These are phyloP conservation scores for Rhagophthalmus giganteus DNA, from an alignment of 2,888 invertebrate species.

Conservation along the genomic window DNA sequence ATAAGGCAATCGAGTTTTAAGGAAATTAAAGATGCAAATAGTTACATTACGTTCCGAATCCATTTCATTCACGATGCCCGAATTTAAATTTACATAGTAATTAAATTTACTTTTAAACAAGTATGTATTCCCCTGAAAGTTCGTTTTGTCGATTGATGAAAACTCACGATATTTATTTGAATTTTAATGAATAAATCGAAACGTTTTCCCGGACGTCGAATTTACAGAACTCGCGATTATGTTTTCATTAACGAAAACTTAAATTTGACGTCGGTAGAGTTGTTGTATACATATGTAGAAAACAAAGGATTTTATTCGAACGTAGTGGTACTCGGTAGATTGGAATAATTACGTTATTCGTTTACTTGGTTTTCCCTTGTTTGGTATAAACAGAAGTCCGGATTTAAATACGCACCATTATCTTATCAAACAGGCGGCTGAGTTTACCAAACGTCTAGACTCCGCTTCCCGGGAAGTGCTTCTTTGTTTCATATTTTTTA, in stretches of 20 bases:
- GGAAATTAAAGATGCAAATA: constrained; percentile 6
- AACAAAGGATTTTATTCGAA: no score
- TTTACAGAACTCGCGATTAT: no score
- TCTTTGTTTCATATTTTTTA: constrained; percentile 11
- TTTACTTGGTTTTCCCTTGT: constrained; percentile 4
- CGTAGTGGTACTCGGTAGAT: no score
- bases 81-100: constrained; percentile 2
- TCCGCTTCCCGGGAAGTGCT: constrained; percentile 17
- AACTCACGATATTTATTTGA: background rate
- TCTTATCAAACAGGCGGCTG: constrained; percentile 24
- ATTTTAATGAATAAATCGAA: background rate
- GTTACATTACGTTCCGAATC: background rate
- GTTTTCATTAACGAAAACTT: no score
- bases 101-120: constrained; percentile 4
- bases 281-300: no score
- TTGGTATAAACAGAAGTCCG: constrained; percentile 10
- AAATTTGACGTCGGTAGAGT: no score
- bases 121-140: background rate
- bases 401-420: constrained; percentile 15
- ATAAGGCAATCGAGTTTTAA: background rate
- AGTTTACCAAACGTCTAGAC: constrained; percentile 24
- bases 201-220: background rate
- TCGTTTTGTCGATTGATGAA: background rate
- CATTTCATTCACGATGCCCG: background rate
- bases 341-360: no score